phyloP scores from a whole-genome alignment of 2,888 invertebrate genomes.

The Patella ulyssiponensis region DNA sequence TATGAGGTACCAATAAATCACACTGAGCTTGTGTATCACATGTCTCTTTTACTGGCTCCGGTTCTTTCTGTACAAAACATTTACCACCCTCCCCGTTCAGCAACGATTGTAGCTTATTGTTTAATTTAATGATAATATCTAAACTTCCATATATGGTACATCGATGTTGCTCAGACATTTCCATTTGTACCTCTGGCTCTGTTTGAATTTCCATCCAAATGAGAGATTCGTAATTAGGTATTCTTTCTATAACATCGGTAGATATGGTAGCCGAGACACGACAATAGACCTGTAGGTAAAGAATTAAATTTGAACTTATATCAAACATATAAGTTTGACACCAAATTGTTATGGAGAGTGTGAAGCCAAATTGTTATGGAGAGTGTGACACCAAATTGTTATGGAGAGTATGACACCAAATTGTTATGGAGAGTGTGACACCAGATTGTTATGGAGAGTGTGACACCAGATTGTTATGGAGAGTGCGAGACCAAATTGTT shows the following conservation, averaged over 20 bases:
- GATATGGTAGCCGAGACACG: conserved; percentile 48
- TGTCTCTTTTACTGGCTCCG: background rate
- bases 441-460: too few relatives aligned
- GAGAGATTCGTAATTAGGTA: conserved; percentile 43
- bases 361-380: too few relatives aligned
- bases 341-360: too few relatives aligned
- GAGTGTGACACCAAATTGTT: too few relatives aligned
- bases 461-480: too few relatives aligned
- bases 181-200: conserved; percentile 18
- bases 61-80: background rate
- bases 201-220: conserved; percentile 35
- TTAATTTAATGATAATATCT: conserved; percentile 10
- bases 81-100: conserved; percentile 1
- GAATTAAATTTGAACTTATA: background rate
- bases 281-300: conserved; percentile 47
- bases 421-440: too few relatives aligned
- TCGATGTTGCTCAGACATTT: conserved; percentile 7
- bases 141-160: conserved; percentile 18
- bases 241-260: conserved; percentile 35
- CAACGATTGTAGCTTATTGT: conserved; percentile 18
- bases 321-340: too few relatives aligned
- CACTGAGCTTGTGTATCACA: conserved; percentile 22
- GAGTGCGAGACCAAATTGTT: too few relatives aligned
- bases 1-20: conserved; percentile 36
- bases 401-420: too few relatives aligned